Evolutionary conservation across 2,888 invertebrate genomes (phyloP), one percentile per base, ranked within the genome.

Genomic region (Chaitophorus viminalis): DNA sequence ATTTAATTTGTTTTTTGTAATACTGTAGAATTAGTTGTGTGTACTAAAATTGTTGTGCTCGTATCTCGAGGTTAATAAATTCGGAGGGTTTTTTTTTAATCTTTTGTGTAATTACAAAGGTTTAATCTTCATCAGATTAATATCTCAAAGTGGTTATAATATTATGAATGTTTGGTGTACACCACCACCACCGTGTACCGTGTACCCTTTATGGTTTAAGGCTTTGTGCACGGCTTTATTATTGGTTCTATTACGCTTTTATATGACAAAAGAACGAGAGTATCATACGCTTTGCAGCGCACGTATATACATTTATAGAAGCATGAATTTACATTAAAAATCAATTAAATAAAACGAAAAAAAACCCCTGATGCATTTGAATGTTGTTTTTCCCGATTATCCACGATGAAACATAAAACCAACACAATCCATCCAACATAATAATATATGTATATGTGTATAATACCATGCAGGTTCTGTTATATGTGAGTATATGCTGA

Each of bases 51-150:
- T 21, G 39, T 46, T 36, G 52, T 77, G 8, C 68, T 68, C 52
- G 11, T 86, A 78, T 46, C 54, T 74, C 21, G 14, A 11, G 54
- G 81, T 74, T 65, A 81, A 81, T 81, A 81, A 81, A 74, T 81
- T 84, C 17, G 18, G 31, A 21, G 31, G 25, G 78, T 65, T 68
- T 68, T 72, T 21, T 75, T 87, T 46, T 87, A 46, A 81, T 79
- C 81, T 81, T 52, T 46, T 33, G 46, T 60, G 46, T 79, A 87
- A 87, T 87, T 87, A 87, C 87, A 75, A 75, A 65, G 81, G 87
- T 87, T 81, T 87, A 87, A 87, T 81, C 81, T 79, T 31, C 31
- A 11, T 33, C 74, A 39, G 87, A 81, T 75, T 72, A 74, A 79
- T 81, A 87, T 87, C 65, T 87, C 81, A 65, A 65, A 79, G 65